Conservation (phyloP, 2,888 invertebrate genomes). For the Rhimphoctona megacephalus region DNA sequence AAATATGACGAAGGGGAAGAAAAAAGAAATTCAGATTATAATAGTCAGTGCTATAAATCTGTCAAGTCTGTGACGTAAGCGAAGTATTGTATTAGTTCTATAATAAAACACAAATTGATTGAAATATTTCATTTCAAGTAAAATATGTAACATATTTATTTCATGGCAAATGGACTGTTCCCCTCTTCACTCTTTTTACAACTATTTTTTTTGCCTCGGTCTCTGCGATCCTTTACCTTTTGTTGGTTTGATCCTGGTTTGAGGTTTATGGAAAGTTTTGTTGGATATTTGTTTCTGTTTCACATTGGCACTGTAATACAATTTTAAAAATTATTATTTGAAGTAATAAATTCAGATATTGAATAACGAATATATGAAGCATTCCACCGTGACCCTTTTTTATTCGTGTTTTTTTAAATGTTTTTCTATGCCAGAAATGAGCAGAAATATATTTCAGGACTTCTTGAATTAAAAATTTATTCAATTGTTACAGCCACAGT, state of each 20-base stretch:
- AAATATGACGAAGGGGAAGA: constrained; percentile 24
- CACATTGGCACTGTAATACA: constrained; percentile 77
- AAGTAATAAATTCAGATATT: background rate
- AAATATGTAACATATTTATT: constrained; percentile 61
- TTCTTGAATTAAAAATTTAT: too few species aligned
- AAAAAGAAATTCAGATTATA: constrained; percentile 69
- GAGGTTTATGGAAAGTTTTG: constrained; percentile 69
- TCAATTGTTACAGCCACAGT: too few species aligned
- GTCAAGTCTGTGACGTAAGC: constrained; percentile 79
- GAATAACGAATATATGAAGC: background rate
- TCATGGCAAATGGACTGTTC: constrained; percentile 32
- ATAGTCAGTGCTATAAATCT: constrained; percentile 79
- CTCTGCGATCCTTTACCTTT: constrained; percentile 59
- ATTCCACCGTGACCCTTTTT: background rate
- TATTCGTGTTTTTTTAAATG: background rate
- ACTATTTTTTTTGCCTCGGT: constrained; percentile 57
- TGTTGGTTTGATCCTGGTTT: constrained; percentile 37
- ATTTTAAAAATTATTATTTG: constrained; percentile 17
- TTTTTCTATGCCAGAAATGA: too few species aligned
- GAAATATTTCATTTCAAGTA: constrained; percentile 47
- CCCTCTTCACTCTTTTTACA: constrained; percentile 38
- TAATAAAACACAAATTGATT: constrained; percentile 78
- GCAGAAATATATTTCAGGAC: too few species aligned
- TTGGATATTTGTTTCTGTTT: constrained; percentile 75
- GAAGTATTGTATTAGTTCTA: constrained; percentile 82